These are phyloP conservation scores for Hemibagrus guttatus DNA, from an alignment of 2,797 vertebrate species.

Conservation along the genomic window DNA sequence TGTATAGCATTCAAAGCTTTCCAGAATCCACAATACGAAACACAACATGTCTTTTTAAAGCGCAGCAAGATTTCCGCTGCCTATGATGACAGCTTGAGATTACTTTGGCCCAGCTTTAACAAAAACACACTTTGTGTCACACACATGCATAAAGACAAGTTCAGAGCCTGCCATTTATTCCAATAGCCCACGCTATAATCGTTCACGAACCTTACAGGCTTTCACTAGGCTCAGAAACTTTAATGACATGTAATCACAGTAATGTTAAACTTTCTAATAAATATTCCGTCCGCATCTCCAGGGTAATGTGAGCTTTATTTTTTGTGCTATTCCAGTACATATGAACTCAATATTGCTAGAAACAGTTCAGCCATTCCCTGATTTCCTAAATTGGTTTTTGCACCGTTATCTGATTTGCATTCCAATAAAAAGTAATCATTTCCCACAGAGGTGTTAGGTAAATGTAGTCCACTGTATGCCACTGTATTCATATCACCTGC, in stretches of 20 bases:
- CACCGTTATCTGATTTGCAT: slow-evolving; percentile 19
- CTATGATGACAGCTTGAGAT: background rate
- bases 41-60: background rate
- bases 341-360: background rate
- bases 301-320: background rate
- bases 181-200: background rate
- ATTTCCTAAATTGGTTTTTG: slow-evolving; percentile 13
- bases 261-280: background rate
- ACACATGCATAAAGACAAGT: background rate
- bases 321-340: background rate
- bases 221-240: background rate
- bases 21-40: background rate
- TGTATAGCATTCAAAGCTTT: background rate
- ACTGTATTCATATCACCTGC: background rate
- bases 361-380: slow-evolving; percentile 1
- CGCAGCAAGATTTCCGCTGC: background rate
- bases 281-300: background rate
- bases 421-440: slow-evolving; percentile 3
- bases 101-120: background rate
- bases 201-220: background rate
- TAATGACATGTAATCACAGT: background rate
- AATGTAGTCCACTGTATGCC: background rate
- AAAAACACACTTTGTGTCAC: background rate
- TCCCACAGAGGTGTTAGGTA: background rate
- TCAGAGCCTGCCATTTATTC: background rate